These are phyloP conservation scores for Oplegnathus fasciatus DNA, from an alignment of 2,113 vertebrate species.

Conservation along the genomic window DNA sequence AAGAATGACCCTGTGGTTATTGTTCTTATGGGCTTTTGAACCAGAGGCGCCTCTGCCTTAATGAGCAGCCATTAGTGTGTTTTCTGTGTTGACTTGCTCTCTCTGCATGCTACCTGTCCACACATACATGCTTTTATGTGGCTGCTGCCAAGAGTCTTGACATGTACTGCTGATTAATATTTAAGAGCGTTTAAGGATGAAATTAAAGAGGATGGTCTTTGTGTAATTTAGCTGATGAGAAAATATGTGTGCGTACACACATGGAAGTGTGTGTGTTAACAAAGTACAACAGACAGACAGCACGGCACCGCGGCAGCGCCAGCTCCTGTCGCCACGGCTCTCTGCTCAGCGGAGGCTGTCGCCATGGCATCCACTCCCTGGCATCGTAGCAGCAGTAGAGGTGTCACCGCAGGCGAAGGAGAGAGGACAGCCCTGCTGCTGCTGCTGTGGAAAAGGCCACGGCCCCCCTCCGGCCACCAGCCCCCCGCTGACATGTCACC, in stretches of 20 bases:
- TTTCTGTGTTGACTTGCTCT: constrained; percentile 17
- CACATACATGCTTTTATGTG: constrained; percentile 27
- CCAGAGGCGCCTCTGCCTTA: constrained; percentile 35
- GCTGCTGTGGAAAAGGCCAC: constrained; percentile 77
- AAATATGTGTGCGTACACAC: constrained; percentile 27
- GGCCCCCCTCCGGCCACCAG: constrained; percentile 63
- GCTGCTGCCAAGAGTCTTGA: constrained; percentile 29
- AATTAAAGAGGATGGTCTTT: constrained; percentile 68
- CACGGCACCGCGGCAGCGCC: constrained; percentile 68
- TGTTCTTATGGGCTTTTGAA: constrained; percentile 54
- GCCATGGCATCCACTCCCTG: constrained; percentile 74
- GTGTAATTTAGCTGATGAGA: constrained; percentile 65
- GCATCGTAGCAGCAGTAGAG: constrained; percentile 59
- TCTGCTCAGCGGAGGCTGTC: constrained; percentile 75
- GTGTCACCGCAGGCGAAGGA: constrained; percentile 74
- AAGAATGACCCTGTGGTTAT: constrained; percentile 42
- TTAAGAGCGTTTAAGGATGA: constrained; percentile 74
- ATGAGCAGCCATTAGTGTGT: constrained; percentile 49
- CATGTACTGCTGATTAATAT: constrained; percentile 76
- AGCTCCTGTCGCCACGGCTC: constrained; percentile 72
- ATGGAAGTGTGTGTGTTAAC: constrained; percentile 33
- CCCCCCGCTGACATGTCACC: constrained; percentile 65
- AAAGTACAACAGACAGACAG: constrained; percentile 72
- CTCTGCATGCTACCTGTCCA: constrained; percentile 34
- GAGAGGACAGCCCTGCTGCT: constrained; percentile 64